These are phyloP conservation scores for Hemibagrus wyckioides DNA, from an alignment of 2,113 vertebrate genomes.

Conservation along the genomic window DNA sequence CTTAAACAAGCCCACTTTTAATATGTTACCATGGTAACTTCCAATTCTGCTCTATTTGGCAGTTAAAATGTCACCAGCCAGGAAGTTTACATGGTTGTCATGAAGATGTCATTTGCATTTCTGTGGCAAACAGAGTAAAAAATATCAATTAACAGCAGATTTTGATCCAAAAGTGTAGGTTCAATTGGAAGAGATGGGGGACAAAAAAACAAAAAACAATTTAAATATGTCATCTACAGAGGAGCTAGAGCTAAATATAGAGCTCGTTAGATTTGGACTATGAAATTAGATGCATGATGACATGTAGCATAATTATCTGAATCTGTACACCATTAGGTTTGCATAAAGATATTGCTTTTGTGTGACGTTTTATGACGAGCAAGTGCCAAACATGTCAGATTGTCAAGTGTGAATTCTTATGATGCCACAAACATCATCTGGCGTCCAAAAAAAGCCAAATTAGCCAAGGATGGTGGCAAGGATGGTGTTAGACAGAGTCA, in stretches of 20 bases:
- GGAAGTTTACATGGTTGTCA: not conserved
- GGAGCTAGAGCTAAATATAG: slow-evolving; percentile 5
- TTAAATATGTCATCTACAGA: not conserved
- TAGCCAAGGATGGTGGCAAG: too few relatives aligned
- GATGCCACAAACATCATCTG: not conserved
- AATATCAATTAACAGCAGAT: slow-evolving; percentile 9
- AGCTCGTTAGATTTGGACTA: not conserved
- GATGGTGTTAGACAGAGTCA: too few relatives aligned
- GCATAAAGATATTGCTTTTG: not conserved
- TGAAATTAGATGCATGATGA: not conserved
- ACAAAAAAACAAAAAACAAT: not conserved
- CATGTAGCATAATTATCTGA: not conserved
- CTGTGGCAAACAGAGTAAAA: not conserved
- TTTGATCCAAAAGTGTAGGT: not conserved
- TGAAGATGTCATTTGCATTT: slow-evolving; percentile 2
- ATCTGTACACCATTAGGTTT: not conserved
- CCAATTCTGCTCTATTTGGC: not conserved
- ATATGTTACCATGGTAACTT: slow-evolving; percentile 17
- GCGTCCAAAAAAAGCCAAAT: too few relatives aligned
- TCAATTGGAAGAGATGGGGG: not conserved
- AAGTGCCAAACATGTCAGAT: not conserved
- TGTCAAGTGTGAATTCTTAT: not conserved
- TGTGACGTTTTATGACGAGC: not conserved
- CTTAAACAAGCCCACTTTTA: slow-evolving; percentile 5
- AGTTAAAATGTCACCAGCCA: slow-evolving; percentile 20